phyloP scores from a whole-genome alignment of 2,888 invertebrate genomes.

The Eupithecia abbreviata region DNA sequence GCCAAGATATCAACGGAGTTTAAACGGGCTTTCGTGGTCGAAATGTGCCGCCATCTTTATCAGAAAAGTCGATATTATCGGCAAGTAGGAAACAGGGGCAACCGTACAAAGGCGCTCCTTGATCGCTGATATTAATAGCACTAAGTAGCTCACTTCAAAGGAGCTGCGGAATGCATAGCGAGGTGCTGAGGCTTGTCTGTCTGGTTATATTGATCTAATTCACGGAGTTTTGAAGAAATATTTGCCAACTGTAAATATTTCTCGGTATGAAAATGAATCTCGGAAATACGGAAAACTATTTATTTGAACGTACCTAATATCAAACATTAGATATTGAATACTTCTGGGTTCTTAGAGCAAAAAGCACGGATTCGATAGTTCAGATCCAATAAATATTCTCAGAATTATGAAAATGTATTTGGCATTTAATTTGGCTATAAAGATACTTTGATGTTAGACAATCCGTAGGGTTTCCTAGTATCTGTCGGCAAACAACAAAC shows the following conservation, averaged over 20 bases:
- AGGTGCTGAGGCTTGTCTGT: constrained; percentile 42
- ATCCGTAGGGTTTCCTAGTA: background rate
- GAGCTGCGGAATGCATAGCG: constrained; percentile 45
- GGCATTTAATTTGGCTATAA: background rate
- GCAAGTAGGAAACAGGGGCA: constrained; percentile 44
- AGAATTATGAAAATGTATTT: background rate
- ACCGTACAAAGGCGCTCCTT: constrained; percentile 32
- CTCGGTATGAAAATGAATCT: background rate
- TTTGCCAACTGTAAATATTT: background rate
- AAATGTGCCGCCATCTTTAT: background rate
- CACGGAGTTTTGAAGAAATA: background rate
- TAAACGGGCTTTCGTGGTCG: background rate
- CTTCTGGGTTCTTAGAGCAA: background rate
- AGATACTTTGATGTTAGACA: background rate
- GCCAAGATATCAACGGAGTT: background rate
- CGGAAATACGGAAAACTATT: background rate
- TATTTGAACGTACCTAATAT: background rate
- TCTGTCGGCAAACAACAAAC: background rate
- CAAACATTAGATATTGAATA: background rate
- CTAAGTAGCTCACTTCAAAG: constrained; percentile 49
- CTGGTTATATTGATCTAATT: constrained; percentile 13
- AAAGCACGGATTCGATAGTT: background rate
- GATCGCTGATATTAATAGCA: constrained; percentile 48
- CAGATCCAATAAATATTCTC: background rate
- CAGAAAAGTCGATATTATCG: constrained; percentile 33